Base-by-base conservation (phyloP, 1,140 invertebrate species). In the Thereuonema tuberculata region DNA sequence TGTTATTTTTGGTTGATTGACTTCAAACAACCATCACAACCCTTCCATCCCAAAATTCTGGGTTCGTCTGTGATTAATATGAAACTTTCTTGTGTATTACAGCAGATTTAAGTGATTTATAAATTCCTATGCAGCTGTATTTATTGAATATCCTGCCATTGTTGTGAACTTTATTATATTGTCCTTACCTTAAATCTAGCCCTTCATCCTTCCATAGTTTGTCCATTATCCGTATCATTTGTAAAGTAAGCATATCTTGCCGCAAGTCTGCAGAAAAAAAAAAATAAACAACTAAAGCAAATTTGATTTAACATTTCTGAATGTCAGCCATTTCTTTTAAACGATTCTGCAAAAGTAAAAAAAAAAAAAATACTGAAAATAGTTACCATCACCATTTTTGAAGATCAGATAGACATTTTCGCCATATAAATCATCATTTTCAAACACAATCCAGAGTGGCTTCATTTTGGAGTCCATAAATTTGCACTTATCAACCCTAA, bases 341-440 rank as follows among this genome's bases (percentile, higher is more conserved):
- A n/a, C n/a, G n/a, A n/a, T n/a, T n/a, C n/a, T n/a, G n/a, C n/a
- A n/a, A n/a, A n/a, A n/a, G n/a, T n/a, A n/a, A n/a, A n/a, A n/a
- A n/a, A n/a, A n/a, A n/a, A n/a, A n/a, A n/a, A n/a, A n/a, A n/a
- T n/a, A n/a, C n/a, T n/a, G n/a, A n/a, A n/a, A n/a, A n/a, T n/a
- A n/a, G n/a, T 70, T 67, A 78, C 77, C 79, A 69, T 82, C 81
- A 29, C 81, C 81, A 67, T 78, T 78, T 67, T 82, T 82, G 69
- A 81, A 82, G 28, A 82, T 78, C 12, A 82, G 67, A 63, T 76
- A 74, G 60, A 78, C 75, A 56, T 75, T 71, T 27, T 67, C 62
- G 2, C 70, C 74, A 61, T 72, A 68, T 2, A 68, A 63, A 63
- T 80, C 78, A 1, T 72, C 70, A 64, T 82, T 83, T 47, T 69